phyloP scores from a whole-genome alignment of 1,140 invertebrate species.

The Melipona quadrifasciata region DNA sequence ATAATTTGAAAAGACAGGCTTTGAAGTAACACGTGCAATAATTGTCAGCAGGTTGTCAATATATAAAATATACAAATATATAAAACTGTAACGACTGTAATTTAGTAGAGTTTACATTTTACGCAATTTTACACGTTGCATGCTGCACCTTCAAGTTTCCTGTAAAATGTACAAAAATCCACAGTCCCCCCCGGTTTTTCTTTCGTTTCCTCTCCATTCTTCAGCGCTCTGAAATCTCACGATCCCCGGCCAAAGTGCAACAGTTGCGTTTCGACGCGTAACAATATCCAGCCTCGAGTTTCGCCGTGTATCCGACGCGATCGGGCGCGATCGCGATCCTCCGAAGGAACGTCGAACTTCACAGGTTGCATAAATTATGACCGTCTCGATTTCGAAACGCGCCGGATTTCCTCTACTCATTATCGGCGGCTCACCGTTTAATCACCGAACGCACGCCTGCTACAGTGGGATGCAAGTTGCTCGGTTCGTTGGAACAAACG shows the following conservation, averaged over 20 bases:
- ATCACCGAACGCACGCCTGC: slow-evolving; percentile 38
- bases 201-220: background rate
- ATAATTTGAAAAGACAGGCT: too few relatives aligned
- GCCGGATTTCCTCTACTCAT: slow-evolving; percentile 48
- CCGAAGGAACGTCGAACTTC: slow-evolving; percentile 15
- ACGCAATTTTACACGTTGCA: too few relatives aligned
- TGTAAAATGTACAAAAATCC: too few relatives aligned
- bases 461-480: slow-evolving; percentile 20
- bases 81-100: too few relatives aligned
- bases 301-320: background rate
- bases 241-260: too few relatives aligned
- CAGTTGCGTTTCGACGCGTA: background rate
- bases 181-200: too few relatives aligned
- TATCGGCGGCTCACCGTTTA: slow-evolving; percentile 56
- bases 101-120: too few relatives aligned
- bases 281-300: background rate
- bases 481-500: slow-evolving; percentile 43
- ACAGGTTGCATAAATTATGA: slow-evolving; percentile 38
- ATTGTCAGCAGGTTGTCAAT: too few relatives aligned
- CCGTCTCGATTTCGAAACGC: slow-evolving; percentile 46
- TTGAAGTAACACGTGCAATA: too few relatives aligned
- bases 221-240: background rate
- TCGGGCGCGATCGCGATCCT: background rate
- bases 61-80: too few relatives aligned
- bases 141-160: too few relatives aligned